phyloP scores from a whole-genome alignment of 2,113 vertebrate genomes.

The Nothobranchius kuhntae region DNA sequence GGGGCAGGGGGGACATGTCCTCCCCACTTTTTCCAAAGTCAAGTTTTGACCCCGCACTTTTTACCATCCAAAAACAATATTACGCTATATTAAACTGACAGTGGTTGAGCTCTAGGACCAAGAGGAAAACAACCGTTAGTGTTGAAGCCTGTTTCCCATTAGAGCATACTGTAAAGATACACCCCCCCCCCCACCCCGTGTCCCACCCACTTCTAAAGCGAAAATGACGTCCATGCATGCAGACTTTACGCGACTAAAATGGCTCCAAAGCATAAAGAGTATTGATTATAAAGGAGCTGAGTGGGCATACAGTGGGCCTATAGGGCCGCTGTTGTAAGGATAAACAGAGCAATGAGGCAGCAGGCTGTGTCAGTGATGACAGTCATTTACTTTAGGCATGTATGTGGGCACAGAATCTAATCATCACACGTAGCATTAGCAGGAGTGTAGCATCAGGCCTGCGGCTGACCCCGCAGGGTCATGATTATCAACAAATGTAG shows the following conservation, averaged over 20 bases:
- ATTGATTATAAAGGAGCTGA: constrained; percentile 16
- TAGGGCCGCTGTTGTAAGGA: constrained; percentile 14
- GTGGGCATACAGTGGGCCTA: constrained; percentile 17
- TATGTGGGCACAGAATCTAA: background rate
- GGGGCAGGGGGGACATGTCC: too few relatives aligned
- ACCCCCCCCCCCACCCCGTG: too few relatives aligned
- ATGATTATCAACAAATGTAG: constrained; percentile 28
- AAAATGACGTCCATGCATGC: background rate
- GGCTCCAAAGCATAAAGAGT: constrained; percentile 5
- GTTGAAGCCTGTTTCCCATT: too few relatives aligned
- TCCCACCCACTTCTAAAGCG: too few relatives aligned
- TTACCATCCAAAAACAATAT: too few relatives aligned
- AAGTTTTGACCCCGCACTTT: too few relatives aligned
- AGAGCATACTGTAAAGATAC: too few relatives aligned
- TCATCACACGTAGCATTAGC: constrained; percentile 9
- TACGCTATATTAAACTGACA: too few relatives aligned
- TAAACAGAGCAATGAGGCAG: constrained; percentile 26
- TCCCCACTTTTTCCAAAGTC: too few relatives aligned
- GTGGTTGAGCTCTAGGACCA: too few relatives aligned
- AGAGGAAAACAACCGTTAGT: too few relatives aligned
- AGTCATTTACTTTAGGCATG: constrained; percentile 15
- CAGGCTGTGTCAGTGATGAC: constrained; percentile 16
- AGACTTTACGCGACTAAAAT: constrained; percentile 8
- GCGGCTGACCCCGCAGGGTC: constrained; percentile 7
- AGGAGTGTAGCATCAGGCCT: constrained; percentile 1